Conservation (phyloP, 2,113 vertebrate genomes). For the Electrona antarctica region DNA sequence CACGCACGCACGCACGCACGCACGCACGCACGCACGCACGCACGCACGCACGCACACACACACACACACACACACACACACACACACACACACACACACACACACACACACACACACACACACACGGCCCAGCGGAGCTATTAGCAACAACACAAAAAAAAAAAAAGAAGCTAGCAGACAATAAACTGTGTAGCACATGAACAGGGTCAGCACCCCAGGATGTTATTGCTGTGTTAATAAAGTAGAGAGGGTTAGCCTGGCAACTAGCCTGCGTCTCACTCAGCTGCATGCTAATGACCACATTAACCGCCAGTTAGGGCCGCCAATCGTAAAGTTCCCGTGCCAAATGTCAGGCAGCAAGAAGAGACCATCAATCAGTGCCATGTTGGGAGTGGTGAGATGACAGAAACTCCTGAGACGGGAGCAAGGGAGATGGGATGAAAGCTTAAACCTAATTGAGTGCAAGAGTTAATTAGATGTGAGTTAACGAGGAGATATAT, state of each 20-base stretch:
- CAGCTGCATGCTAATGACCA: slow-evolving; percentile 35
- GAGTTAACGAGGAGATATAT: too few species aligned
- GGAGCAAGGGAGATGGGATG: too few species aligned
- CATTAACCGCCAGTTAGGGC: slow-evolving; percentile 2
- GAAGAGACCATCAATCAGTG: background rate
- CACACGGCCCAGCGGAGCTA: background rate
- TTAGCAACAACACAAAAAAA: background rate
- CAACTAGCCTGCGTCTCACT: slow-evolving; percentile 3
- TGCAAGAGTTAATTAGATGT: too few species aligned
- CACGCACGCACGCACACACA: background rate
- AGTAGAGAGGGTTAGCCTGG: slow-evolving; percentile 29
- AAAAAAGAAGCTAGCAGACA: slow-evolving; percentile 18
- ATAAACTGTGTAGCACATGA: slow-evolving; percentile 24
- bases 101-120: background rate
- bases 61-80: slow-evolving; percentile 32
- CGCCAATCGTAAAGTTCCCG: background rate
- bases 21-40: background rate
- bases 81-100: slow-evolving; percentile 6
- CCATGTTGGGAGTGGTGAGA: background rate
- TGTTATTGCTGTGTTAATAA: slow-evolving; percentile 43
- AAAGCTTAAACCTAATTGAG: too few species aligned
- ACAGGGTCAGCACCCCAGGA: slow-evolving; percentile 40
- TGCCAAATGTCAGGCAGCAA: background rate
- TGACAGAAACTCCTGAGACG: too few species aligned
- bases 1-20: background rate